A percentile compares a stretch with the other conserved stretches of the same genome.
Evolutionary conservation across 2,888 invertebrate species (phyloP).

Genomic region (Eremobia ochroleuca): DNA sequence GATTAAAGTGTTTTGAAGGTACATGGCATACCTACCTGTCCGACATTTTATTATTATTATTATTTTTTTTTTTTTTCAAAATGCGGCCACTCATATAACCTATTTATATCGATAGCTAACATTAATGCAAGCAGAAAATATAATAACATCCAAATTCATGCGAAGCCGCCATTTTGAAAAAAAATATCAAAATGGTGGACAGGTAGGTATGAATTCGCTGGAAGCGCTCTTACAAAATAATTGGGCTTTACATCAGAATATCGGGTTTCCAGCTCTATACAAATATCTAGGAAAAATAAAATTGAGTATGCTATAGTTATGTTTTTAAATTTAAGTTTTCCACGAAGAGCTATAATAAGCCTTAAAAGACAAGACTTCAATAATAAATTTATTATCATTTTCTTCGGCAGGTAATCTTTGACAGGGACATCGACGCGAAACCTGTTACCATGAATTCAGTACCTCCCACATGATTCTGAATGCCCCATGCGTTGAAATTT

Average conservation of each 20-base stretch:
- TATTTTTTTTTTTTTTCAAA: not conserved
- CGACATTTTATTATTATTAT: not conserved
- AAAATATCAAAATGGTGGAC: not conserved
- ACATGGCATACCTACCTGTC: not conserved
- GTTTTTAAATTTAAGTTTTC: not conserved
- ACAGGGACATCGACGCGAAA: too few relatives aligned
- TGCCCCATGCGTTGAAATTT: too few relatives aligned
- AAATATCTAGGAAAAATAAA: constrained; percentile 9
- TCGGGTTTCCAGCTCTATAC: not conserved
- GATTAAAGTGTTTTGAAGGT: not conserved
- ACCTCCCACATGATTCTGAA: too few relatives aligned
- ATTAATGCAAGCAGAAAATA: not conserved
- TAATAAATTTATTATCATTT: not conserved
- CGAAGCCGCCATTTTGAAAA: not conserved
- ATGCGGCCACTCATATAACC: not conserved
- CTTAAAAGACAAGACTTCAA: not conserved
- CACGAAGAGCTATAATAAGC: not conserved
- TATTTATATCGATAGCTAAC: not conserved
- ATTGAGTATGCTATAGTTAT: not conserved
- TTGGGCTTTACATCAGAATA: not conserved
- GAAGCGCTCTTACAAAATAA: not conserved
- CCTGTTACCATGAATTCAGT: too few relatives aligned
- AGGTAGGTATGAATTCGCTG: not conserved
- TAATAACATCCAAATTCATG: not conserved
- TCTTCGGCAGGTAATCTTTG: too few relatives aligned